Percentiles rank a stretch among this genome's conserved stretches.
These are phyloP conservation scores for Habroteleia sp. DNA, from an alignment of 2,888 invertebrate genomes.

Conservation along the genomic window DNA sequence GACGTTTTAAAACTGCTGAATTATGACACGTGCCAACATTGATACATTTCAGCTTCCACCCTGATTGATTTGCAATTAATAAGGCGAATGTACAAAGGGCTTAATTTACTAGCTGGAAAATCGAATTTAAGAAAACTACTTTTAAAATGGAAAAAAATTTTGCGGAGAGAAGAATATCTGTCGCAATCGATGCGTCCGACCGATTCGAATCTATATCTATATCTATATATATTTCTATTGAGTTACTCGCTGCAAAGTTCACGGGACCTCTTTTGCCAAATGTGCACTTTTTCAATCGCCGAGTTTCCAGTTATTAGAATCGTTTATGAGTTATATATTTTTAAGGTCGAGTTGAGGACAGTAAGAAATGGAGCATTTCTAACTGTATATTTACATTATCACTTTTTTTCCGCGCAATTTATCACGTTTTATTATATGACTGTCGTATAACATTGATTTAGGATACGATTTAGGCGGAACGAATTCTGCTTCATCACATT, in stretches of 20 bases:
- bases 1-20: too few species aligned
- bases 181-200: slow-evolving; percentile 18
- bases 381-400: slow-evolving; percentile 57
- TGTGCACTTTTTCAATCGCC: slow-evolving; percentile 46
- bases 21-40: too few species aligned
- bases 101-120: too few species aligned
- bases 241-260: slow-evolving; percentile 39
- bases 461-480: slow-evolving; percentile 31
- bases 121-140: slow-evolving; percentile 14
- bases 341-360: slow-evolving; percentile 21
- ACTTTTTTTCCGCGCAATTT: slow-evolving; percentile 54
- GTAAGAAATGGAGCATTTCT: slow-evolving; percentile 31
- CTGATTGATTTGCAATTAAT: too few species aligned
- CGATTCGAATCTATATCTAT: slow-evolving; percentile 7
- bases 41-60: too few species aligned
- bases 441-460: slow-evolving; percentile 47
- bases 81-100: too few species aligned
- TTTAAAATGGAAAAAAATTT: too few species aligned
- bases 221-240: slow-evolving; percentile 30
- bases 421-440: slow-evolving; percentile 49
- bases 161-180: slow-evolving; percentile 18
- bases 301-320: slow-evolving; percentile 50
- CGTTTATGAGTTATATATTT: slow-evolving; percentile 50
- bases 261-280: slow-evolving; percentile 52
- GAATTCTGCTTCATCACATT: slow-evolving; percentile 41